These are phyloP conservation scores for Diglossa brunneiventris DNA, from an alignment of 2,113 vertebrate genomes.

Conservation along the genomic window DNA sequence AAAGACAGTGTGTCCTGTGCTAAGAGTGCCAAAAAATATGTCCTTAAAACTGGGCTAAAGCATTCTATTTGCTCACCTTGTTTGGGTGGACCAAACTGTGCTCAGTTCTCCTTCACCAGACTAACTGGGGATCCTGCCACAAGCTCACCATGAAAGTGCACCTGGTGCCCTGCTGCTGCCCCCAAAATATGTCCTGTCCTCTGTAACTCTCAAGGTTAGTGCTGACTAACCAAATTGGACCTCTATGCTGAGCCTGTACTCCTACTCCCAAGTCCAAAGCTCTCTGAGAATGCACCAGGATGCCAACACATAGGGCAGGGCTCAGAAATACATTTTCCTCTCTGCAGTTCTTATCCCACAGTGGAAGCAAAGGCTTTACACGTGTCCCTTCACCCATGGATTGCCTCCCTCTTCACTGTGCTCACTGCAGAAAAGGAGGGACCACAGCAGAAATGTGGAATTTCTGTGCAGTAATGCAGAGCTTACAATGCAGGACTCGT, in stretches of 20 bases:
- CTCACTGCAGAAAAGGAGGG: not conserved
- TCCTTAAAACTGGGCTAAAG: not conserved
- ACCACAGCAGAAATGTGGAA: not conserved
- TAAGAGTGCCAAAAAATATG: not conserved
- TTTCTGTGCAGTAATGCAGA: not conserved
- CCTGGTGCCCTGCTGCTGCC: not conserved
- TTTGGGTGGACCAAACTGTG: not conserved
- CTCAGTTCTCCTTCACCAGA: not conserved
- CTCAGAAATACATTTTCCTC: not conserved
- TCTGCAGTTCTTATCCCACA: not conserved
- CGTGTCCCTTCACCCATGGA: rapidly evolving
- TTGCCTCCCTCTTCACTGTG: not conserved
- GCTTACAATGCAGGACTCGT: not conserved
- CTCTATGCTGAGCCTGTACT: not conserved
- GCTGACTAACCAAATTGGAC: not conserved
- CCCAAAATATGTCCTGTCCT: not conserved
- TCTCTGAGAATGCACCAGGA: not conserved
- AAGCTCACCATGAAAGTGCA: not conserved
- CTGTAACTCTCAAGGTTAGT: not conserved
- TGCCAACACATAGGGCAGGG: not conserved
- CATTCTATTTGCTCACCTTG: not conserved
- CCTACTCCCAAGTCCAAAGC: not conserved
- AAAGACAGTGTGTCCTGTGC: not conserved
- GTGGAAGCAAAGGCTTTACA: not conserved
- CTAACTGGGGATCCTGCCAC: not conserved